These are phyloP conservation scores for Megalopta genalis DNA, from an alignment of 1,140 invertebrate genomes.

Conservation along the genomic window DNA sequence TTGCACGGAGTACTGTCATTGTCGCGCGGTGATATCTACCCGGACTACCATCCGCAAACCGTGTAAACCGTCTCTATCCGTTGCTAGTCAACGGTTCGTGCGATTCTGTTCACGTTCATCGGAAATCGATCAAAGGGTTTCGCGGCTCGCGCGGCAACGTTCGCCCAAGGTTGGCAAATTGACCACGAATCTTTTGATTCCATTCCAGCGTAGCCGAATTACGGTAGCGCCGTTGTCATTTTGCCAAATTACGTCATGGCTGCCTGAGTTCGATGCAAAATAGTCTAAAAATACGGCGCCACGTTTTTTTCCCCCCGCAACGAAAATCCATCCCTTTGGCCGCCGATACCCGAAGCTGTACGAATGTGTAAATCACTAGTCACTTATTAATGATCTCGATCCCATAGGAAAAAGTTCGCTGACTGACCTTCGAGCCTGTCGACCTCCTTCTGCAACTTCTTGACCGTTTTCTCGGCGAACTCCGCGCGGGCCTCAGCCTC, in stretches of 20 bases:
- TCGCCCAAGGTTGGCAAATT: conserved; percentile 32
- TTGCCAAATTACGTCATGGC: conserved; percentile 40
- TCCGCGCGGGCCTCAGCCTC: conserved; percentile 99
- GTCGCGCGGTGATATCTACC: neutral
- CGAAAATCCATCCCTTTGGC: neutral
- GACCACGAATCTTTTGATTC: conserved; percentile 18
- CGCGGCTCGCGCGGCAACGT: neutral
- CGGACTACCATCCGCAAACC: too few species aligned
- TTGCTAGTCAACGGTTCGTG: neutral
- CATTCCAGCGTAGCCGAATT: neutral
- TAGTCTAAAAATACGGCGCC: neutral
- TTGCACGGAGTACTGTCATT: conserved; percentile 34
- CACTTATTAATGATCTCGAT: neutral
- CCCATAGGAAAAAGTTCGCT: neutral
- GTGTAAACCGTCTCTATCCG: too few species aligned
- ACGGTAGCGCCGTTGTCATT: conserved; percentile 16
- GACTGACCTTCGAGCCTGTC: conserved; percentile 99
- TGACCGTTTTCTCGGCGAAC: conserved; percentile 99
- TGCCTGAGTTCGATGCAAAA: neutral
- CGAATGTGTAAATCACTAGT: neutral
- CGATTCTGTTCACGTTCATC: neutral
- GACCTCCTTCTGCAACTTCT: conserved; percentile 99
- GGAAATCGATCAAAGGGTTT: neutral
- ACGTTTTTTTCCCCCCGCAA: neutral
- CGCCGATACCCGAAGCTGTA: neutral